These are phyloP conservation scores for Melanotaenia duboulayi DNA, from an alignment of 2,113 vertebrate genomes.

Conservation along the genomic window DNA sequence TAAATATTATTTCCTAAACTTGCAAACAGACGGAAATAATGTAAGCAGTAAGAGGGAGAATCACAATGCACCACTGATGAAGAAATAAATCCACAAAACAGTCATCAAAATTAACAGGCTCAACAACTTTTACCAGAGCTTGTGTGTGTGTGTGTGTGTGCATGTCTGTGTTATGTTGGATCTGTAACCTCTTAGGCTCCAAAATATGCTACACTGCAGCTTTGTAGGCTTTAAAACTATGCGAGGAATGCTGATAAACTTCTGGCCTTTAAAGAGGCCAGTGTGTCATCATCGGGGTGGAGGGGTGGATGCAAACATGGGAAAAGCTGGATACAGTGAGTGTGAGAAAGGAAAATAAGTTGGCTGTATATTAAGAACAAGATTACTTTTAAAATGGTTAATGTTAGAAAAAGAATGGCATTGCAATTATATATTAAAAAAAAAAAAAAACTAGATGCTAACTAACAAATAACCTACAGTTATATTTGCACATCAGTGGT, in stretches of 20 bases:
- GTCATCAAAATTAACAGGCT: constrained; percentile 62
- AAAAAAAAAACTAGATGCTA: no score
- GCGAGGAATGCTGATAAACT: constrained; percentile 80
- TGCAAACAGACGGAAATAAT: background rate
- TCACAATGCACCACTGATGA: background rate
- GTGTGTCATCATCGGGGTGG: constrained; percentile 49
- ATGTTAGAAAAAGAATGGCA: no score
- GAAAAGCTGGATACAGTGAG: background rate
- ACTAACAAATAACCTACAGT: no score
- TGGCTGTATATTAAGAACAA: no score
- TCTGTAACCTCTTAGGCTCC: constrained; percentile 43
- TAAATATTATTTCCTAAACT: constrained; percentile 3
- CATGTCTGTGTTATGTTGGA: constrained; percentile 5
- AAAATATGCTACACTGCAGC: constrained; percentile 42
- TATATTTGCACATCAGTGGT: no score
- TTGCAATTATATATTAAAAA: no score
- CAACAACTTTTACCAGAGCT: constrained; percentile 26
- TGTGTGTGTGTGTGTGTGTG: background rate
- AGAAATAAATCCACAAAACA: background rate
- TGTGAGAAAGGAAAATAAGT: background rate
- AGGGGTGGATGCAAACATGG: background rate
- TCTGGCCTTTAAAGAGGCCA: constrained; percentile 44
- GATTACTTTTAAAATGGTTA: no score
- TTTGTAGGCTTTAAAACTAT: constrained; percentile 57
- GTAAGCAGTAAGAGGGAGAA: background rate